Evolutionary conservation across 2,797 vertebrate species (phyloP), one percentile per base, ranked within the genome.

Genomic region (Limnodromus scolopaceus): DNA sequence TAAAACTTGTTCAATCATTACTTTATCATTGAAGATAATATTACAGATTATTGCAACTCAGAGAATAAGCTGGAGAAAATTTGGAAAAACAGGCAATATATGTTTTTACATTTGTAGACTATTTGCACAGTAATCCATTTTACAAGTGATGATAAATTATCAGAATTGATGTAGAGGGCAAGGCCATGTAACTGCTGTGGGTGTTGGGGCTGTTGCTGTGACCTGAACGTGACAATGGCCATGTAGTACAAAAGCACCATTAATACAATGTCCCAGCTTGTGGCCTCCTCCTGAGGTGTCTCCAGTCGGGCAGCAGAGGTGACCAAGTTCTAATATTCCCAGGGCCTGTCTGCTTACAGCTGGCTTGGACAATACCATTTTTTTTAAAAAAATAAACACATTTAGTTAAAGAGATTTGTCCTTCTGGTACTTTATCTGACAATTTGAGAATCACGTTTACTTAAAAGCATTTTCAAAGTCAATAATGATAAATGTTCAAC

Each of bases 211-310:
- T 34, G 32, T 57, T 71, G 27, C 57, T 36, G 41, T 60, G 38
- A 53, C 41, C 41, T 60, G 36, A 36, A 25, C 1, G 4, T 55
- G 57, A 25, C 41, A 60, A 11, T 36, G 0, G 1, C 34, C 43
- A n/a, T 10, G 4, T 14, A 9, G 65, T 68, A 7, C 41, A 38
- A 5, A 30, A n/a, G 10, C 0, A 0, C n/a, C 39, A 16, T 19
- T 23, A 14, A 23, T 16, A 8, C 18, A 12, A 1, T 17, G 30
- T 70, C 45, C 16, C 32, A 54, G 34, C 24, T 5, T 0, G 2
- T 17, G 15, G 18, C 27, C 25, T 41, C 48, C 36, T 72, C 39
- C 28, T 4, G 25, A 20, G 14, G 14, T 36, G 23, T 45, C 27
- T 54, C 39, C 43, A 39, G 32, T 41, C 54, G 38, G 36, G 38